Percentiles rank a stretch among this genome's conserved stretches.
phyloP scores from a whole-genome alignment of 2,797 vertebrate genomes.

The Crypturellus tataupa region DNA sequence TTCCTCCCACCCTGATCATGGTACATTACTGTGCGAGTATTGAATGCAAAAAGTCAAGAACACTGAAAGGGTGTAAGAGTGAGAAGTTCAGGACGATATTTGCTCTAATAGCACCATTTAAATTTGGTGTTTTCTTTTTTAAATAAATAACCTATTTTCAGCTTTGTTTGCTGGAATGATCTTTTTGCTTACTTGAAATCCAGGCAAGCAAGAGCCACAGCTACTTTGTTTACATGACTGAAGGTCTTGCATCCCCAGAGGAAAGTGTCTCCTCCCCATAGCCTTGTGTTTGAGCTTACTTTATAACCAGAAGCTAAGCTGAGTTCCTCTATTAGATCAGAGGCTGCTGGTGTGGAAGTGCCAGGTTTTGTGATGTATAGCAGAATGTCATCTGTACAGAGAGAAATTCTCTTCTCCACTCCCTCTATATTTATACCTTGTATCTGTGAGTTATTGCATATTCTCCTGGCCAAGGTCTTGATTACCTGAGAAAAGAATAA shows the following conservation, averaged over 20 bases:
- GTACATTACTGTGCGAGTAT: too few relatives aligned
- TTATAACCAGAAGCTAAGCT: neutral
- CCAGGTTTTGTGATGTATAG: constrained; percentile 21
- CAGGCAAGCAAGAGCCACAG: neutral
- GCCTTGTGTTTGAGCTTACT: neutral
- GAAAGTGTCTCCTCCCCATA: neutral
- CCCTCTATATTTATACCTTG: constrained; percentile 51
- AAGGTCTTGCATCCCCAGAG: neutral
- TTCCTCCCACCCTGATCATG: neutral
- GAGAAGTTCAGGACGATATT: neutral
- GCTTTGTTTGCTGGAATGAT: neutral
- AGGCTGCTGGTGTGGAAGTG: neutral
- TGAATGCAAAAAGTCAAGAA: neutral
- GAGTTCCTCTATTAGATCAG: neutral
- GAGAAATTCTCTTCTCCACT: constrained; percentile 61
- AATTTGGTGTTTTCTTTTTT: neutral
- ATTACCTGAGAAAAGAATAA: constrained; percentile 5
- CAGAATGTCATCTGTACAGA: constrained; percentile 9
- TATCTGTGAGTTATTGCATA: constrained; percentile 45
- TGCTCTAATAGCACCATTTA: neutral
- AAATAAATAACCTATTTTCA: neutral
- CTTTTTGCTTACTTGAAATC: neutral
- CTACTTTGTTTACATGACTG: neutral
- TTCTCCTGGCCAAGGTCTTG: constrained; percentile 58
- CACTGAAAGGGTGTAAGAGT: neutral